These are phyloP conservation scores for Chirona hameri DNA, from an alignment of 2,888 invertebrate genomes.

Conservation along the genomic window DNA sequence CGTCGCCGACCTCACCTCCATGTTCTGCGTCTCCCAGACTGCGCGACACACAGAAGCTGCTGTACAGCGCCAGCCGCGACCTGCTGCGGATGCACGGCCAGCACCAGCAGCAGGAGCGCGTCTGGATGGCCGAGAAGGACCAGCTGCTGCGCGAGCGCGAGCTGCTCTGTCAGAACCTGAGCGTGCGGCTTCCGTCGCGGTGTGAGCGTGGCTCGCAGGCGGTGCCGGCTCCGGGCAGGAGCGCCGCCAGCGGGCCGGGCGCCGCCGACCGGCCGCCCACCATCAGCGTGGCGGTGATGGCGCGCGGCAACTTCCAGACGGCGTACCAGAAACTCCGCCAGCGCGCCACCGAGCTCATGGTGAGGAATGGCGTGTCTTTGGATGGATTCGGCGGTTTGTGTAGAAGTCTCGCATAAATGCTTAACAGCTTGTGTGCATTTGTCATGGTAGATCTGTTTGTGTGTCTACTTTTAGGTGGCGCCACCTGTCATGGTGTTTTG, in stretches of 20 bases:
- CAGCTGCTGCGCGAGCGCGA: conserved; percentile 34
- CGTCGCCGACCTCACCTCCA: neutral
- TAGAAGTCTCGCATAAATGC: too few relatives aligned
- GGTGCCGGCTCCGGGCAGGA: neutral
- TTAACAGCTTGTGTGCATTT: too few relatives aligned
- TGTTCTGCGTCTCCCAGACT: conserved; percentile 41
- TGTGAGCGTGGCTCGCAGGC: conserved; percentile 8
- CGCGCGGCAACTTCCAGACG: neutral
- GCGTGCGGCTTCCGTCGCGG: conserved; percentile 1
- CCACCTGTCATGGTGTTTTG: too few relatives aligned
- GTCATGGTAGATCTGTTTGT: too few relatives aligned
- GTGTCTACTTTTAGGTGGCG: too few relatives aligned
- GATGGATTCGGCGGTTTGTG: too few relatives aligned
- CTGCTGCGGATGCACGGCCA: conserved; percentile 47
- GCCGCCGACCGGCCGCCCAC: neutral
- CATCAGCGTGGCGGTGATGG: conserved; percentile 1
- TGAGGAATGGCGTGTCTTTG: too few relatives aligned
- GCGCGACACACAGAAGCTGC: conserved; percentile 49
- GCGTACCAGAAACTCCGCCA: conserved; percentile 10
- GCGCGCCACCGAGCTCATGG: conserved; percentile 32
- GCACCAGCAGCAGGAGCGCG: conserved; percentile 45
- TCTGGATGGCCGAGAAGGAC: conserved; percentile 47
- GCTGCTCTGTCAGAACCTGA: conserved; percentile 14
- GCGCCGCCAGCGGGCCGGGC: conserved; percentile 39
- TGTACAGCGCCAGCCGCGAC: conserved; percentile 49